Conservation (phyloP, 2,113 vertebrate genomes). For the Mirza zaza region DNA sequence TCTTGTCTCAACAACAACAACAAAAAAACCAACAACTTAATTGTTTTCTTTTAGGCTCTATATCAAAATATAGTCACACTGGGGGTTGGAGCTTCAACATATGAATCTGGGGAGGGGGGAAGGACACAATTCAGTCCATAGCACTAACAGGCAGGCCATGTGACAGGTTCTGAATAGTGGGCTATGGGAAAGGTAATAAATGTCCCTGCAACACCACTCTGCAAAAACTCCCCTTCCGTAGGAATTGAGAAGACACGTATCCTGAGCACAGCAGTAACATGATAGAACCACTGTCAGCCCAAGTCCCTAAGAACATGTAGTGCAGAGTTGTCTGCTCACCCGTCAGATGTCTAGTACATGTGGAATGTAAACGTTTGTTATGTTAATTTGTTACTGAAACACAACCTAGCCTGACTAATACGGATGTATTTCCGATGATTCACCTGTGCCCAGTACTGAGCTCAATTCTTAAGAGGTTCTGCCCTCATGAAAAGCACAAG, state of each 20-base stretch:
- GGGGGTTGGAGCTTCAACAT: background rate
- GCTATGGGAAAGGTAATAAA: background rate
- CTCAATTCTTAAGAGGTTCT: background rate
- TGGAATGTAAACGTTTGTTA: background rate
- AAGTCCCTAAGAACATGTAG: background rate
- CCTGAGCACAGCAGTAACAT: background rate
- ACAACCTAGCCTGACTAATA: background rate
- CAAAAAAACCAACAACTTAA: background rate
- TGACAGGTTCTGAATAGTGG: background rate
- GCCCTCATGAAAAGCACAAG: background rate
- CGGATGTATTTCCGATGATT: background rate
- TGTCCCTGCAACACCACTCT: background rate
- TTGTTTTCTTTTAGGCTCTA: background rate
- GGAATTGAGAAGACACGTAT: background rate
- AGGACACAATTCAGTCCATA: background rate
- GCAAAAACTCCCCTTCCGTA: fast-evolving
- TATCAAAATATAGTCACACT: background rate
- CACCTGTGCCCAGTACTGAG: background rate
- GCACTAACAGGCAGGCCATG: no score
- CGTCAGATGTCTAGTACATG: no score
- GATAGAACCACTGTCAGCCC: fast-evolving
- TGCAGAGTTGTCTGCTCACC: background rate
- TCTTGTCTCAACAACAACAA: no score
- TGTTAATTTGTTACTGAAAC: background rate
- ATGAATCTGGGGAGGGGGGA: background rate